phyloP scores from a whole-genome alignment of 2,888 invertebrate species.

The Drosophila maculinotata region DNA sequence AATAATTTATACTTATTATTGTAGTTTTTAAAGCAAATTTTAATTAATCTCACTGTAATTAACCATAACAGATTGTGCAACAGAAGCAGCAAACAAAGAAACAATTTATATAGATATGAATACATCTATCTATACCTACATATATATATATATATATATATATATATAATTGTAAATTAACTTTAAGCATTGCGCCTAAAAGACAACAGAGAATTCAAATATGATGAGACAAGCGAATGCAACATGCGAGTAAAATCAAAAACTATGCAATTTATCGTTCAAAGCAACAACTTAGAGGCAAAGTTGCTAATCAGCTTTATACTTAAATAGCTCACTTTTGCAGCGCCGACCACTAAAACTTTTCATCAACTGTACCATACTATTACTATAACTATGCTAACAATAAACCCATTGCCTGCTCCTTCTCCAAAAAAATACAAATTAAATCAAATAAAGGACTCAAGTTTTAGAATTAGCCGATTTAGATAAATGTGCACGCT shows the following conservation, averaged over 20 bases:
- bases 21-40: constrained; percentile 72
- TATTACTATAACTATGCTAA: constrained; percentile 61
- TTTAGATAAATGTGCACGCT: constrained; percentile 43
- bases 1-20: constrained; percentile 67
- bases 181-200: constrained; percentile 46
- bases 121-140: constrained; percentile 32
- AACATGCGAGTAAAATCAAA: constrained; percentile 63
- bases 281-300: constrained; percentile 63
- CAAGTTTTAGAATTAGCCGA: constrained; percentile 42
- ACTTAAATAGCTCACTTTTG: constrained; percentile 71
- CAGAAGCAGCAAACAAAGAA: constrained; percentile 12
- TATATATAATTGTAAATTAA: constrained; percentile 55
- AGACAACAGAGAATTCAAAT: constrained; percentile 15
- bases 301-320: constrained; percentile 66
- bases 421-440: constrained; percentile 3
- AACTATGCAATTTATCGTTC: constrained; percentile 74
- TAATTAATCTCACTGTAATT: constrained; percentile 78
- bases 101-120: constrained; percentile 51
- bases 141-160: constrained; percentile 46
- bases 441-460: constrained; percentile 13
- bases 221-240: constrained; percentile 21
- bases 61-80: constrained; percentile 55
- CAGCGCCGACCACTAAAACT: constrained; percentile 53
- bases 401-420: constrained; percentile 10
- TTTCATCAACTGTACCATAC: constrained; percentile 68